Conservation (phyloP, 92 coral and sea anemone species). For the Epizoanthus fatuus region DNA sequence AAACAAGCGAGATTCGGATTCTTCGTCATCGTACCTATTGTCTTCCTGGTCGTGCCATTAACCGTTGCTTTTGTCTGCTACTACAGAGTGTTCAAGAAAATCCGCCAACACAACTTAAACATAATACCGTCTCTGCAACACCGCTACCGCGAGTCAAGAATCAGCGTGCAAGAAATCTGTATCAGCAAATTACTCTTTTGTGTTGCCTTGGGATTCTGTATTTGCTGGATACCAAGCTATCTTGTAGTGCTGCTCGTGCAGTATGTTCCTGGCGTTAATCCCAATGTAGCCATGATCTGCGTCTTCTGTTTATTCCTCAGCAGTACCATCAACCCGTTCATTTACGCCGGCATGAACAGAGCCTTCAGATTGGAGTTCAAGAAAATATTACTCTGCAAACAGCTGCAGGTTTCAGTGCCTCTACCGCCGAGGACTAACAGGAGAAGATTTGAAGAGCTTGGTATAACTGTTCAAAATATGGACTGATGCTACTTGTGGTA, state of each 20-base stretch:
- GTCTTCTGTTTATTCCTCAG: slow-evolving; percentile 47
- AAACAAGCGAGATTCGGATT: not conserved
- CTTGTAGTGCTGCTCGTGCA: slow-evolving; percentile 45
- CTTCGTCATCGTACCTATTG: too few species aligned
- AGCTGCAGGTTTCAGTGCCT: too few species aligned
- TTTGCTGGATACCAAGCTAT: slow-evolving; percentile 63
- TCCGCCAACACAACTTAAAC: slow-evolving; percentile 23
- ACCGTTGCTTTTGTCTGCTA: too few species aligned
- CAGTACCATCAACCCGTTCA: slow-evolving; percentile 62
- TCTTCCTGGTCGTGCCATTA: too few species aligned
- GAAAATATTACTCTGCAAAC: slow-evolving; percentile 36
- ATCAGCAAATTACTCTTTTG: slow-evolving; percentile 34
- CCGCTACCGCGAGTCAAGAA: not conserved
- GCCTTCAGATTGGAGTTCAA: slow-evolving; percentile 52
- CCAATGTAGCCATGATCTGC: slow-evolving; percentile 3
- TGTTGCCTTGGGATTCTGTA: slow-evolving; percentile 8
- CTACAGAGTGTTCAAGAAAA: too few species aligned
- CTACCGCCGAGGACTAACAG: too few species aligned
- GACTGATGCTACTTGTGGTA: too few species aligned
- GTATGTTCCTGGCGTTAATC: slow-evolving; percentile 7
- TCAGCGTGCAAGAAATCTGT: slow-evolving; percentile 29
- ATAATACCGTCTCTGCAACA: slow-evolving; percentile 9
- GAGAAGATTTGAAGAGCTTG: too few species aligned
- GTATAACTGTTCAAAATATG: too few species aligned
- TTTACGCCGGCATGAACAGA: slow-evolving; percentile 68